Evolutionary conservation across 2,113 vertebrate genomes (phyloP).

Genomic region (Mustela nigripes): DNA sequence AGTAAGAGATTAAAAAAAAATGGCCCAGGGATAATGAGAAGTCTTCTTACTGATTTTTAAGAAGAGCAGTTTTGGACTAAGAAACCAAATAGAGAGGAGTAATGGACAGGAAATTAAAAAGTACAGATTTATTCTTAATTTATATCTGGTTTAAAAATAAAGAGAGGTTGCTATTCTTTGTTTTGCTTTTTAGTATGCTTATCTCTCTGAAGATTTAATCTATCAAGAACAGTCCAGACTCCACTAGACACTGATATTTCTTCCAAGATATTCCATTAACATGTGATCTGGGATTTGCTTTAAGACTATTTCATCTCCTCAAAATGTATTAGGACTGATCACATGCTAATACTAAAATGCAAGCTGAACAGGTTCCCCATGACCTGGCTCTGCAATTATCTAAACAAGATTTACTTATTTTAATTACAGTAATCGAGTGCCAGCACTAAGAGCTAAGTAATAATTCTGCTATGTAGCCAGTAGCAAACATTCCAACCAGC

Average conservation of each 20-base stretch:
- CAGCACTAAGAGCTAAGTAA: slow-evolving; percentile 35
- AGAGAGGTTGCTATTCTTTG: neutral
- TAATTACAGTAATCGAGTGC: slow-evolving; percentile 44
- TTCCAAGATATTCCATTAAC: slow-evolving; percentile 37
- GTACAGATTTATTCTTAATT: neutral
- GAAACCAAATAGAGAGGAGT: neutral
- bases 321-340: neutral
- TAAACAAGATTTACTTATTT: slow-evolving; percentile 45
- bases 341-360: slow-evolving; percentile 34
- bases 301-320: neutral
- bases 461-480: slow-evolving; percentile 11
- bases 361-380: slow-evolving; percentile 33
- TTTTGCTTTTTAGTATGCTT: slow-evolving; percentile 32
- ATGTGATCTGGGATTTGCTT: neutral
- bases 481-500: slow-evolving; percentile 60
- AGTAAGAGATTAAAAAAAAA: neutral
- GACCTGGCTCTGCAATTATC: slow-evolving; percentile 46
- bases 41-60: slow-evolving; percentile 14
- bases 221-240: slow-evolving; percentile 25
- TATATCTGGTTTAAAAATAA: neutral
- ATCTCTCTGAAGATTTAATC: slow-evolving; percentile 36
- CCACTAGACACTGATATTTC: neutral
- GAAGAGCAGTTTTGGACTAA: slow-evolving; percentile 20
- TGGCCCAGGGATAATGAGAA: neutral
- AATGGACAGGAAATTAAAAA: neutral